phyloP scores from a whole-genome alignment of 2,888 invertebrate genomes.

The Heliconius erato region DNA sequence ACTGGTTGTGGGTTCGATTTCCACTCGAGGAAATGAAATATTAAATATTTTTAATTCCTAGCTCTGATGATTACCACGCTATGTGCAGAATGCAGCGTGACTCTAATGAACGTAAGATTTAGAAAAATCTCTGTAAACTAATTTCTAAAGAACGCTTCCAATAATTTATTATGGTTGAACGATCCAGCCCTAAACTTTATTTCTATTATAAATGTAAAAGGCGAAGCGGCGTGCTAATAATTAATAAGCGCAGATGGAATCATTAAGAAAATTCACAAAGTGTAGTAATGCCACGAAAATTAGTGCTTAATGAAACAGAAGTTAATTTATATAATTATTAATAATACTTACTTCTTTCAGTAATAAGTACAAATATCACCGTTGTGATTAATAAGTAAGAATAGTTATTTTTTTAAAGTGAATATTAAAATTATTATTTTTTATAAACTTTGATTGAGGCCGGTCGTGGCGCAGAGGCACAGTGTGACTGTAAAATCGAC shows the following conservation, averaged over 20 bases:
- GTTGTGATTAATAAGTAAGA: too few relatives aligned
- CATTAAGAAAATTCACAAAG: slow-evolving; percentile 24
- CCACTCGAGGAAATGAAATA: too few relatives aligned
- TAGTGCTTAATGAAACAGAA: neutral
- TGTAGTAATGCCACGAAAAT: slow-evolving; percentile 4
- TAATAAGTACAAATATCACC: neutral
- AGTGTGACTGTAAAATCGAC: too few relatives aligned
- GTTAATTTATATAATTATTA: slow-evolving; percentile 1
- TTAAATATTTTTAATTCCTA: neutral
- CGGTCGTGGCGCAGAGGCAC: too few relatives aligned
- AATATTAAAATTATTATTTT: too few relatives aligned
- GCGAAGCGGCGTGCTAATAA: slow-evolving; percentile 11
- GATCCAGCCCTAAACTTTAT: slow-evolving; percentile 10
- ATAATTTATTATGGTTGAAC: neutral
- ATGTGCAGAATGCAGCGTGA: too few relatives aligned
- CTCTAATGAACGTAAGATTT: too few relatives aligned
- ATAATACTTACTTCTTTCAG: neutral
- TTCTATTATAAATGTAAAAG: slow-evolving; percentile 25
- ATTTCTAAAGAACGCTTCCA: neutral
- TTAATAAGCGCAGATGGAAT: slow-evolving; percentile 24
- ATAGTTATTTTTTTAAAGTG: too few relatives aligned
- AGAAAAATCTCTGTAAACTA: neutral
- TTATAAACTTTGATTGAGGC: too few relatives aligned
- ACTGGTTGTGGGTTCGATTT: too few relatives aligned
- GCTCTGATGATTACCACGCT: neutral